These are phyloP conservation scores for Catamblyrhynchus diadema DNA, from an alignment of 2,797 vertebrate species.

Conservation along the genomic window DNA sequence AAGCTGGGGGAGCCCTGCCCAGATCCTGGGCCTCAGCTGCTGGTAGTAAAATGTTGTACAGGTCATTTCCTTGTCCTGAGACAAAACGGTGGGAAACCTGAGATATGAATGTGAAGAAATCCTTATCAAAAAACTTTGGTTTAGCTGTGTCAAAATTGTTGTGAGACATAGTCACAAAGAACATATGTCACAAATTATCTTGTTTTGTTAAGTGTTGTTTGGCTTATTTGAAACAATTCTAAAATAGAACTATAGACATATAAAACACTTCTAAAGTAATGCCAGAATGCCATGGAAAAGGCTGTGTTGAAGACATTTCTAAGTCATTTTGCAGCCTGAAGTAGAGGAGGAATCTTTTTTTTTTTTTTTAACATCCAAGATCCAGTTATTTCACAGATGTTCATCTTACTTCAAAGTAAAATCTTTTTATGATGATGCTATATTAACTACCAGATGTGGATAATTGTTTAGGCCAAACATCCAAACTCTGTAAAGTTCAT, in stretches of 20 bases:
- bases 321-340: neutral
- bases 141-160: slow-evolving; percentile 70
- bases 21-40: neutral
- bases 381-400: neutral
- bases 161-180: slow-evolving; percentile 72
- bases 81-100: slow-evolving; percentile 24
- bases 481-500: neutral
- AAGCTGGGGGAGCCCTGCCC: neutral
- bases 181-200: slow-evolving; percentile 74
- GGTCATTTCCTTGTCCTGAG: neutral
- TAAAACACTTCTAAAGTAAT: slow-evolving; percentile 27
- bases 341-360: neutral
- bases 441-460: neutral
- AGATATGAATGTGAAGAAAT: slow-evolving; percentile 42
- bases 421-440: neutral
- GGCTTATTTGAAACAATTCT: slow-evolving; percentile 70
- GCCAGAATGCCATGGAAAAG: neutral
- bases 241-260: slow-evolving; percentile 72
- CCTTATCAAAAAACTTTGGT: slow-evolving; percentile 34
- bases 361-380: neutral
- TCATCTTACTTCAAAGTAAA: neutral
- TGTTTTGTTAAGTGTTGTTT: slow-evolving; percentile 73
- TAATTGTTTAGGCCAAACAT: neutral
- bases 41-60: neutral
- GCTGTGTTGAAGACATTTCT: neutral